Conservation (phyloP, 1,140 invertebrate genomes). For the Metopolophium dirhodum region DNA sequence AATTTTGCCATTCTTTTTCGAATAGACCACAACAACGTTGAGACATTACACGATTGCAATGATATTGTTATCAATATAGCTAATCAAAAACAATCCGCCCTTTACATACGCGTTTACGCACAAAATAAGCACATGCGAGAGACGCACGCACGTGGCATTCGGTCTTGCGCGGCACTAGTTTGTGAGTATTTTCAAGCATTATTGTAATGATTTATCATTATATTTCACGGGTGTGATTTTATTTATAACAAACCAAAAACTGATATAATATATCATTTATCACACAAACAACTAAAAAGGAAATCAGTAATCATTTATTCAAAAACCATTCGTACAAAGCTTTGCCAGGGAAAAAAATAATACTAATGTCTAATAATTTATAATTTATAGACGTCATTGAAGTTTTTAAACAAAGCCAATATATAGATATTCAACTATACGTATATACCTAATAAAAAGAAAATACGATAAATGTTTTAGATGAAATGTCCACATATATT, state of each 20-base stretch:
- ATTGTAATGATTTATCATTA: not conserved
- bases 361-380: no score
- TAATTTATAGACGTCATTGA: no score
- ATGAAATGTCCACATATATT: not conserved
- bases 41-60: not conserved
- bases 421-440: no score
- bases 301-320: no score
- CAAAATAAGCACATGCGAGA: not conserved
- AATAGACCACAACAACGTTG: not conserved
- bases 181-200: not conserved
- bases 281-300: no score
- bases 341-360: no score
- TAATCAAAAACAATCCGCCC: not conserved
- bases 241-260: no score
- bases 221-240: not conserved
- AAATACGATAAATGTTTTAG: not conserved
- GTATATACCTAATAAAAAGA: no score
- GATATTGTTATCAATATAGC: not conserved
- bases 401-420: no score
- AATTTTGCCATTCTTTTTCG: not conserved
- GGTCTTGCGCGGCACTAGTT: no score
- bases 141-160: not conserved
- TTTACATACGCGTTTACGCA: not conserved
- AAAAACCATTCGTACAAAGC: no score
- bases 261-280: no score